Conservation (phyloP, 1,140 invertebrate genomes). For the Dryas iulia region DNA sequence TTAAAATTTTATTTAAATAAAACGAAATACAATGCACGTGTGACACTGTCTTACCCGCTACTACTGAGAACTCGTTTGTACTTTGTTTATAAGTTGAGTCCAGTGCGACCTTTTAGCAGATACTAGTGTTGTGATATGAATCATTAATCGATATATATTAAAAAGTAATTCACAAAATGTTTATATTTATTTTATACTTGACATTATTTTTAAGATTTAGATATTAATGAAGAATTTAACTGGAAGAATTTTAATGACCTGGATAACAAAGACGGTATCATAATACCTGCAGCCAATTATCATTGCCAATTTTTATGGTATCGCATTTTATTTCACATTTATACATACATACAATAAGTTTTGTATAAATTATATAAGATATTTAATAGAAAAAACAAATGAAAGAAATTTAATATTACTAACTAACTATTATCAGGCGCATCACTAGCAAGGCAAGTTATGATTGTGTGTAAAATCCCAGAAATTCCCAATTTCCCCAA, state of each 20-base stretch:
- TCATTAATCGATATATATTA: slow-evolving; percentile 11
- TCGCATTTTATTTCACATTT: no score
- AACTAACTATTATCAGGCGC: not conserved
- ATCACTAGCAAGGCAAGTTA: not conserved
- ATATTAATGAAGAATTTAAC: no score
- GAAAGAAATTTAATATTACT: not conserved
- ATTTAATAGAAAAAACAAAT: not conserved
- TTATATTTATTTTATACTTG: not conserved
- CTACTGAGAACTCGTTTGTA: slow-evolving; percentile 12
- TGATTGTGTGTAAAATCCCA: not conserved
- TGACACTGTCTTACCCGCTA: slow-evolving; percentile 3
- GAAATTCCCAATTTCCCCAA: not conserved
- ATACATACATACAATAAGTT: no score
- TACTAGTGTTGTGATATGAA: slow-evolving; percentile 8
- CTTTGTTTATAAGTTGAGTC: slow-evolving; percentile 20
- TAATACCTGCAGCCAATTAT: no score
- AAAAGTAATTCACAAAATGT: not conserved
- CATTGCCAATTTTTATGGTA: no score
- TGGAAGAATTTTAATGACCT: no score
- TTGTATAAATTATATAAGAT: not conserved
- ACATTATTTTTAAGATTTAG: not conserved
- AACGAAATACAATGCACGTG: not conserved
- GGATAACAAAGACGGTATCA: no score
- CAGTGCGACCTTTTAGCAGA: not conserved
- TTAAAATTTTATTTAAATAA: slow-evolving; percentile 12